These are phyloP conservation scores for Bombylius discolor DNA, from an alignment of 2,888 invertebrate genomes.

Conservation along the genomic window DNA sequence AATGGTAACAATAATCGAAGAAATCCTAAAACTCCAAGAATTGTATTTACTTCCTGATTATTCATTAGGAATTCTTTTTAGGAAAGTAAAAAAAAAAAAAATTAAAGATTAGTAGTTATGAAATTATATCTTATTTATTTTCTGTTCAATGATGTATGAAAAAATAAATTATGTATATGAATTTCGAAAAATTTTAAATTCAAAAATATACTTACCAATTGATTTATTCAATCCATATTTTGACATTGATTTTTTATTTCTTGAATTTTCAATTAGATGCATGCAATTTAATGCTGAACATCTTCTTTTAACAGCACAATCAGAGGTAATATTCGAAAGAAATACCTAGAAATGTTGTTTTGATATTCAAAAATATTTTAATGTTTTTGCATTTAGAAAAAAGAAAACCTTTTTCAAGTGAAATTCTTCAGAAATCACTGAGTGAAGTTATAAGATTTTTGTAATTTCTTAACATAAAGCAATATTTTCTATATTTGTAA, in stretches of 20 bases:
- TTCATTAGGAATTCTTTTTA: constrained; percentile 27
- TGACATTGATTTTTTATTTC: constrained; percentile 49
- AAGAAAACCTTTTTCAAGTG: no score
- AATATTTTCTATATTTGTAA: no score
- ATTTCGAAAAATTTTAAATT: background rate
- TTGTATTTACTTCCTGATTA: constrained; percentile 37
- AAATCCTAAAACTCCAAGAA: constrained; percentile 54
- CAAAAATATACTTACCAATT: constrained; percentile 25
- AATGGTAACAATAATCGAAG: constrained; percentile 50
- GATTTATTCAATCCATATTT: constrained; percentile 31
- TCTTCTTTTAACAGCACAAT: constrained; percentile 64
- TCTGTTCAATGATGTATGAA: background rate
- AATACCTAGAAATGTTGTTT: constrained; percentile 24
- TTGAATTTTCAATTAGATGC: constrained; percentile 62
- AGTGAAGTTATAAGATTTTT: no score
- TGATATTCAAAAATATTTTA: background rate
- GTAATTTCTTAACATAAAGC: no score
- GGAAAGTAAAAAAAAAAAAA: constrained; percentile 1
- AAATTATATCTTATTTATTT: background rate
- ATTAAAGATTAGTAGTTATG: background rate
- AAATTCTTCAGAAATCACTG: no score
- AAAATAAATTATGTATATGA: background rate
- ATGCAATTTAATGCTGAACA: constrained; percentile 71
- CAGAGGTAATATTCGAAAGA: constrained; percentile 34
- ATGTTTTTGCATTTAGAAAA: no score